Percentiles rank a stretch among this genome's conserved stretches.
Conservation (phyloP, 2,797 vertebrate species). For the Aphelocoma californica region DNA sequence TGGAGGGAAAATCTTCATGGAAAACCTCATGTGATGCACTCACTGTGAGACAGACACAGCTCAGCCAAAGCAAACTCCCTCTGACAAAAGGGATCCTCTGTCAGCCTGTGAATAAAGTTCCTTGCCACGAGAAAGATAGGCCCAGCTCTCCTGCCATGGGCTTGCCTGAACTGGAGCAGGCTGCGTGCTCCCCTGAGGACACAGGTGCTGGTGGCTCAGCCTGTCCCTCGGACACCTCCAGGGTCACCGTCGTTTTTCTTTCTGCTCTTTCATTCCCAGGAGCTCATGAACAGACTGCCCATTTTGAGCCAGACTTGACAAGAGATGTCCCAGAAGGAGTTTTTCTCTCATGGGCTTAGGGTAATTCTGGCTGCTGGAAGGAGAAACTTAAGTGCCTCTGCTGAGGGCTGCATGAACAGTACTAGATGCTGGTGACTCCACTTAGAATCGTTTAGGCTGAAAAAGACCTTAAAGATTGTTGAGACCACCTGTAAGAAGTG, state of each 20-base stretch:
- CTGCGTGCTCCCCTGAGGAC: background rate
- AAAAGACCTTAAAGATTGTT: background rate
- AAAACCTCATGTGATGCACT: background rate
- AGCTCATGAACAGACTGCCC: background rate
- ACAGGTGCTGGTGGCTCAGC: background rate
- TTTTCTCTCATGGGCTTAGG: background rate
- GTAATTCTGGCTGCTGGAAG: background rate
- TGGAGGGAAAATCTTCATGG: background rate
- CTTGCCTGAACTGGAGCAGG: background rate
- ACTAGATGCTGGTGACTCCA: background rate
- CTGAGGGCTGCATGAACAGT: background rate
- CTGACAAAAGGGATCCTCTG: background rate
- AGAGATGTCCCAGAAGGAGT: background rate
- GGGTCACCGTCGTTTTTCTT: background rate
- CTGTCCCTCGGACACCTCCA: background rate
- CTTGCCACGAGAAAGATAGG: background rate
- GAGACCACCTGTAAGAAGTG: background rate
- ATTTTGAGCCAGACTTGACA: background rate
- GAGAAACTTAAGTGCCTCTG: background rate
- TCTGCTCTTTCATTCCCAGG: background rate
- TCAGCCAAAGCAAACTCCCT: background rate
- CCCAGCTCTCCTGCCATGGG: background rate
- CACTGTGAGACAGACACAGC: fast-evolving
- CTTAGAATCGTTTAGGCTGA: background rate
- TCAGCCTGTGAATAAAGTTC: background rate